These are phyloP conservation scores for Melanargia galathea DNA, from an alignment of 2,888 invertebrate genomes.

Conservation along the genomic window DNA sequence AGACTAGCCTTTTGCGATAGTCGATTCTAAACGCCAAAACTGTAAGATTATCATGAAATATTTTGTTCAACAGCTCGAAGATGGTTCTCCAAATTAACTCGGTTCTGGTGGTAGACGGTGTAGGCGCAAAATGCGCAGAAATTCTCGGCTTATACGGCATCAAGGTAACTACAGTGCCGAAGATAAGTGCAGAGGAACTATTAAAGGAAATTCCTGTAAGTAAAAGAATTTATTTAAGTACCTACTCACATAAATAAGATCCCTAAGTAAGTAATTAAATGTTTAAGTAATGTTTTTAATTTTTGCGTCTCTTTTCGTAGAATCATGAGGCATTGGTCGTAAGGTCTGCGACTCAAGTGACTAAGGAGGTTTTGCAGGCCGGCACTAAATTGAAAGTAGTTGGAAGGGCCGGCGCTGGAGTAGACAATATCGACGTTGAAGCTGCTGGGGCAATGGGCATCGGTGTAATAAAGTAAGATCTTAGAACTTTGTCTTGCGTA, in stretches of 20 bases:
- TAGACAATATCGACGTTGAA: slow-evolving; percentile 97
- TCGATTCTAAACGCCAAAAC: no score
- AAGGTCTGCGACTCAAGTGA: slow-evolving; percentile 97
- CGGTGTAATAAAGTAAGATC: slow-evolving; percentile 94
- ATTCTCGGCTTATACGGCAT: slow-evolving; percentile 90
- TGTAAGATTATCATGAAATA: not conserved
- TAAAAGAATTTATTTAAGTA: slow-evolving; percentile 22
- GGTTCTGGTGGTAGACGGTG: slow-evolving; percentile 96
- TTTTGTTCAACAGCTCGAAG: slow-evolving; percentile 27
- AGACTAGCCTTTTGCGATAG: no score
- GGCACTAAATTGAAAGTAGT: slow-evolving; percentile 91
- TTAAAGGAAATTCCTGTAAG: slow-evolving; percentile 91
- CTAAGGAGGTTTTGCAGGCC: slow-evolving; percentile 90
- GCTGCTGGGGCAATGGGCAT: slow-evolving; percentile 93
- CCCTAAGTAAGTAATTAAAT: no score
- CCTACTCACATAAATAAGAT: not conserved
- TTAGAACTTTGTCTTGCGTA: not conserved
- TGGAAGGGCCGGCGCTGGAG: slow-evolving; percentile 98
- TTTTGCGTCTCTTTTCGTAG: slow-evolving; percentile 75
- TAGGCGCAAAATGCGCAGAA: slow-evolving; percentile 92
- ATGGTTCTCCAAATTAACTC: slow-evolving; percentile 86
- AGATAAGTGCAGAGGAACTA: slow-evolving; percentile 89
- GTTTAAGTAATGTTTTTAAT: no score
- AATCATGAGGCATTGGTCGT: slow-evolving; percentile 95
- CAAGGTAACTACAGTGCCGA: slow-evolving; percentile 89